A percentile compares a stretch with the other conserved stretches of the same genome.
These are phyloP conservation scores for Megamerina dolium DNA, from an alignment of 2,888 invertebrate genomes.

Conservation along the genomic window DNA sequence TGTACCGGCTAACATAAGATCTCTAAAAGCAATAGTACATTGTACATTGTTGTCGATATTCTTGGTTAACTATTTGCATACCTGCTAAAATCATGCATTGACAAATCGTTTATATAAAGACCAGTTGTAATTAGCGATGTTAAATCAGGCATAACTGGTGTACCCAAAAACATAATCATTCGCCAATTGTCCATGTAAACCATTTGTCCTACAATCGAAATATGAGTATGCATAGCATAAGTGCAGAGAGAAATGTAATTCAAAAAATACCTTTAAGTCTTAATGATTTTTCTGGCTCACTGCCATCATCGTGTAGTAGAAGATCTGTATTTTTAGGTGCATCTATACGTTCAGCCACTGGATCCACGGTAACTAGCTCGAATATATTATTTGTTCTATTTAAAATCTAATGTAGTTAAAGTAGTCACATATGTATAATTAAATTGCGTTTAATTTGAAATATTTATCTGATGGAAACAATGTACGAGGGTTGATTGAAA, in stretches of 20 bases:
- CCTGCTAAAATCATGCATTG: slow-evolving; percentile 99
- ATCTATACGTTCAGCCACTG: slow-evolving; percentile 65
- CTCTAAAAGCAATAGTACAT: slow-evolving; percentile 55
- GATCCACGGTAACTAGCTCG: slow-evolving; percentile 84
- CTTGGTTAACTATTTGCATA: slow-evolving; percentile 34
- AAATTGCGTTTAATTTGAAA: no score
- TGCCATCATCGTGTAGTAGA: slow-evolving; percentile 55
- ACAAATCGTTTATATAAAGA: slow-evolving; percentile 93
- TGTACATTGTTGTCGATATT: neutral
- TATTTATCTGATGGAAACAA: no score
- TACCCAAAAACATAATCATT: slow-evolving; percentile 94
- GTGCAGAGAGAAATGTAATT: no score
- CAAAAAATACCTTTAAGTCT: slow-evolving; percentile 81
- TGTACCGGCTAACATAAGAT: slow-evolving; percentile 91
- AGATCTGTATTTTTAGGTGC: slow-evolving; percentile 53
- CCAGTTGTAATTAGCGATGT: slow-evolving; percentile 89
- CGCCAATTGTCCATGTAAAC: slow-evolving; percentile 98
- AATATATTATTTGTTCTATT: slow-evolving; percentile 96
- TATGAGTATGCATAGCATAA: no score
- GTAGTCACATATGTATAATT: no score
- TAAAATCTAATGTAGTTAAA: slow-evolving; percentile 61
- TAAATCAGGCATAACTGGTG: slow-evolving; percentile 92
- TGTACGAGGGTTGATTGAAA: neutral
- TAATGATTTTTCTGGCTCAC: slow-evolving; percentile 67
- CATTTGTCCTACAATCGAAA: slow-evolving; percentile 76